Percentiles rank a stretch among this genome's conserved stretches.
phyloP scores from a whole-genome alignment of 2,888 invertebrate species.

The Agelastica alni region DNA sequence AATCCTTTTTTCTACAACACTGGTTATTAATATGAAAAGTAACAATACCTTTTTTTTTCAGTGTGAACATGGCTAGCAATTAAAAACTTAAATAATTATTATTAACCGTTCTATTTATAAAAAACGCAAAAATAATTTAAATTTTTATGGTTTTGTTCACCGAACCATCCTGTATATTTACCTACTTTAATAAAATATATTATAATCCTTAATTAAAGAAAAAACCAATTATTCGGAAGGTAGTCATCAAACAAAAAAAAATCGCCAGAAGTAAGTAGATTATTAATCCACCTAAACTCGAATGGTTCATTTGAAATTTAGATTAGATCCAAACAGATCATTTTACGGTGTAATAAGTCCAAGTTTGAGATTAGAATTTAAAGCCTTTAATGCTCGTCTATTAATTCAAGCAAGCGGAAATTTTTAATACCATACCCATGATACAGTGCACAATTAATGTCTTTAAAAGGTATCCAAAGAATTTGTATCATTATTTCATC shows the following conservation, averaged over 20 bases:
- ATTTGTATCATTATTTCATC: conserved; percentile 38
- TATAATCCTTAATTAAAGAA: conserved; percentile 15
- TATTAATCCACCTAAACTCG: conserved; percentile 15
- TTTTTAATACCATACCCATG: conserved; percentile 46
- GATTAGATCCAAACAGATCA: conserved; percentile 31
- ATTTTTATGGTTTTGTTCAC: conserved; percentile 1
- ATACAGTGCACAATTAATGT: conserved; percentile 46
- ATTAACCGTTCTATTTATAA: too few species aligned
- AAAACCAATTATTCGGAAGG: conserved; percentile 12
- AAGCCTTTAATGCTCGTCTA: conserved; percentile 25
- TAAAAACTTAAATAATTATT: too few species aligned
- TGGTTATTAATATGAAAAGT: too few species aligned
- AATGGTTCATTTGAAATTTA: conserved; percentile 31
- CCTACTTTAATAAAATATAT: not conserved
- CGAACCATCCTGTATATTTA: not conserved
- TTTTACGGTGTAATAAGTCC: conserved; percentile 28
- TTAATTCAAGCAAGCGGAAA: conserved; percentile 45
- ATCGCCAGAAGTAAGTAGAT: conserved; percentile 19
- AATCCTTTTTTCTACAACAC: too few species aligned
- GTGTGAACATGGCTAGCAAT: not conserved
- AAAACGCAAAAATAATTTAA: too few species aligned
- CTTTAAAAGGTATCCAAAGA: conserved; percentile 39
- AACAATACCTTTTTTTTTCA: not conserved
- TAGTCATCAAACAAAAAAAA: conserved; percentile 17
- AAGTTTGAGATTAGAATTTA: conserved; percentile 27